Base-by-base conservation (phyloP, 2,888 invertebrate species). In the Euproctis similis region DNA sequence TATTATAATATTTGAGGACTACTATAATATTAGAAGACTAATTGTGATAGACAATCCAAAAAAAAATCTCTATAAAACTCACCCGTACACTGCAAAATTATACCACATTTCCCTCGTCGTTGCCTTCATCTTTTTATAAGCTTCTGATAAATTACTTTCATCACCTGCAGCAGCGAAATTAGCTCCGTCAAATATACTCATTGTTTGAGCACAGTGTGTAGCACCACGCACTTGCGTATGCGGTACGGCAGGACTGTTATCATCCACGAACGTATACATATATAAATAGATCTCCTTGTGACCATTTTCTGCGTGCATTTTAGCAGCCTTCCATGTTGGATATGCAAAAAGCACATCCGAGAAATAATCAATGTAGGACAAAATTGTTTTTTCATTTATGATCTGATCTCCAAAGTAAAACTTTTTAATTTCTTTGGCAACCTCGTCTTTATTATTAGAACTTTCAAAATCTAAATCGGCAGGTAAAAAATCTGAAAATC, bases 271-370 rank as follows among this genome's bases (percentile, higher is more conserved):
- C 0, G 59, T 54, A 36, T 64, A 68, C 25, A 63, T 51, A 34
- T 62, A 67, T 3, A 68, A 37, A 36, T 59, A 65, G 23, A 66
- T 51, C 14, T 47, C 34, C 17, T 64, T 36, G 18, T 57, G 44
- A 0, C 55, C 54, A 16, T 45, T 37, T 13, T 42, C 32, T 1
- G 32, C 23, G 4, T 59, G 58, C 8, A 58, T 12, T 26, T 47
- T 53, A 1, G 57, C 30, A 2, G 57, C 40, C 24, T 53, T 55
- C 6, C 69, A 30, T 30, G 53, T 58, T 1, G 62, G 46, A 34
- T 55, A 62, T 2, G 34, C 43, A 40, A 70, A 65, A 3, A 56
- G 8, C 5, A 52, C 18, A 85, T 89, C 81, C 2, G 63, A 44
- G 23, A 52, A 53, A 18, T 49, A 70, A 26, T 38, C 30, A 8